phyloP scores from a whole-genome alignment of 30 jellyfish, hydroid and myxozoan genomes.

The Hydra vulgaris region DNA sequence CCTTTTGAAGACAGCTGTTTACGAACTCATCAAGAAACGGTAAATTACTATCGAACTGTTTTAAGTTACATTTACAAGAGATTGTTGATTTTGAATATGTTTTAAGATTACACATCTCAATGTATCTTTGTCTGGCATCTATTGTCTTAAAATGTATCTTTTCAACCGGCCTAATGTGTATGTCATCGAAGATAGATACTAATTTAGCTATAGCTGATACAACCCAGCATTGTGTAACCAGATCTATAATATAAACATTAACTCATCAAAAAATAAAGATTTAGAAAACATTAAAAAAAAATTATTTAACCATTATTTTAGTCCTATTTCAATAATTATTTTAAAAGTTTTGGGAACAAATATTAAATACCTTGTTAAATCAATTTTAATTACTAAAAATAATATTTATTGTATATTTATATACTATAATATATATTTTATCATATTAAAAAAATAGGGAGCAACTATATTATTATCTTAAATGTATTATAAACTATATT shows the following conservation, averaged over 20 bases:
- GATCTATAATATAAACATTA: conserved; percentile 30
- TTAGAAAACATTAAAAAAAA: background rate
- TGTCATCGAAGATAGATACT: conserved; percentile 26
- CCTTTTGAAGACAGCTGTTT: conserved; percentile 36
- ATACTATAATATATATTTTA: no score
- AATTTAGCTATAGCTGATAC: conserved; percentile 54
- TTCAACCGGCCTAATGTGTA: conserved; percentile 2
- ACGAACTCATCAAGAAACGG: conserved; percentile 66
- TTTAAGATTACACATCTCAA: background rate
- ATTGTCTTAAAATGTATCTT: conserved; percentile 10
- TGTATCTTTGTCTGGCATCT: conserved; percentile 18
- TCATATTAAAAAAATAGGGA: no score
- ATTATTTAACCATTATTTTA: no score
- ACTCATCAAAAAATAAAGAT: background rate
- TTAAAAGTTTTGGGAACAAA: no score
- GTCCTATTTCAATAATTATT: no score
- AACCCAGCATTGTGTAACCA: conserved; percentile 44
- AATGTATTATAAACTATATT: no score
- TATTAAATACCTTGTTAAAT: no score
- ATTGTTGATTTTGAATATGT: background rate
- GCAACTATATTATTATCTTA: no score
- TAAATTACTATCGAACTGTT: conserved; percentile 56
- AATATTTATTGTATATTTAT: no score
- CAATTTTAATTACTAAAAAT: no score
- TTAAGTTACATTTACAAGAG: conserved; percentile 53